Evolutionary conservation across 2,888 invertebrate genomes (phyloP).

Genomic region (Drosophila heteroneura): DNA sequence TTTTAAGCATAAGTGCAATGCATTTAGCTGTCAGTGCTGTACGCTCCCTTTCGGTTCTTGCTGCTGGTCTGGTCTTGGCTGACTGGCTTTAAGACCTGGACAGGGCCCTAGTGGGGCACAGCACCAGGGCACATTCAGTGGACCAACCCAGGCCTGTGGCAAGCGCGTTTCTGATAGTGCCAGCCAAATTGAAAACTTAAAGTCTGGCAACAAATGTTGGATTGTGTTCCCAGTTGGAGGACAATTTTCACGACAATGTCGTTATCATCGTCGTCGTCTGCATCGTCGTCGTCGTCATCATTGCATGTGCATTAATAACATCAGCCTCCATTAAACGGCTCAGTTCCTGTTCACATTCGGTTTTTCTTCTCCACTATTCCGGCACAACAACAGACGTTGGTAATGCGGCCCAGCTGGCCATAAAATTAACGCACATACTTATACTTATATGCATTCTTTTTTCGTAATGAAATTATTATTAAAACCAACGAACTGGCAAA

Average conservation of each 20-base stretch:
- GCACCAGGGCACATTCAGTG: conserved; percentile 32
- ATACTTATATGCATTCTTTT: conserved; percentile 37
- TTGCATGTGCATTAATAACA: conserved; percentile 68
- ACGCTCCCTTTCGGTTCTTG: conserved; percentile 28
- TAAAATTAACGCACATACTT: conserved; percentile 67
- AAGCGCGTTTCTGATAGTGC: conserved; percentile 37
- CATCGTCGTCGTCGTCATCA: neutral
- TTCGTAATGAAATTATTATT: conserved; percentile 57
- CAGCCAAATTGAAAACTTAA: conserved; percentile 67
- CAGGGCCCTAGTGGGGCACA: conserved; percentile 7
- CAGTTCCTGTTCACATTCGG: conserved; percentile 41
- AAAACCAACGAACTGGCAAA: conserved; percentile 54
- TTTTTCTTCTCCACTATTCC: conserved; percentile 5
- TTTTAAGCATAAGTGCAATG: conserved; percentile 80
- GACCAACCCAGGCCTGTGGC: conserved; percentile 42
- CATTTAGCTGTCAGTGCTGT: conserved; percentile 76
- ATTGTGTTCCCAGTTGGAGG: conserved; percentile 15
- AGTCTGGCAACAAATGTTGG: conserved; percentile 60
- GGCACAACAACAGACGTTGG: conserved; percentile 48
- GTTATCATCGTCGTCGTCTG: neutral
- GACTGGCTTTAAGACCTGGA: conserved; percentile 63
- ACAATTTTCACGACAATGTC: conserved; percentile 37
- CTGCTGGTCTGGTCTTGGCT: conserved; percentile 53
- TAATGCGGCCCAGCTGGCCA: conserved; percentile 62
- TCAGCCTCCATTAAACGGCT: conserved; percentile 65